Base-by-base conservation (phyloP, 2,888 invertebrate genomes). In the Carabus problematicus region DNA sequence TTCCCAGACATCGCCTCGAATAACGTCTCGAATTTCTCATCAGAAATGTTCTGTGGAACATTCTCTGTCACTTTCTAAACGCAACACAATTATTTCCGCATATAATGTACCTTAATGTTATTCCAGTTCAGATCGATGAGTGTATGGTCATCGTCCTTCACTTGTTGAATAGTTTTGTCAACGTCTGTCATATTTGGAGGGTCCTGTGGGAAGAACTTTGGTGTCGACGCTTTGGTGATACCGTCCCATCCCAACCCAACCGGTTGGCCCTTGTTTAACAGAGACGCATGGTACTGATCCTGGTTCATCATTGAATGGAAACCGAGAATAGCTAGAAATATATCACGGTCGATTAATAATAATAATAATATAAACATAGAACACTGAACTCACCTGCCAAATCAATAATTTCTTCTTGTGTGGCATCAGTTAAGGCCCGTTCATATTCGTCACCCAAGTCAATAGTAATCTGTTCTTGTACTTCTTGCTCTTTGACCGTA, bases 251-350 rank as follows among this genome's bases (percentile, higher is more conserved):
- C 95, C 77, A 95, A 84, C 55, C 95, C 95, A 71, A 94, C 88
- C 0, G 94, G 94, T 79, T 95, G 94, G 29, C 93, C 94, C 84
- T 95, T 95, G 85, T 95, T 96, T 73, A 94, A 84, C 71, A 96
- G 85, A 47, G 98, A 98, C 71, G 97, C 97, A 85, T 98, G 97
- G 84, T 97, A 99, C 85, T 99, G 99, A 81, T 98, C 97, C 85
- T 99, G 99, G 82, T 98, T 99, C 92, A 99, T 94, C 95, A 99
- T 98, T 72, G 98, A 98, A 85, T 99, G 98, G 89, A 99, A 97
- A 79, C 98, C 99, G 80, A 98, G 89, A 83, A 98, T 97, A 82
- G 97, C 98, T 95, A 84, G 1, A 85, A 84, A 71, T 61, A 72
- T 64, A 71, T 59, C 18, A 16, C n/a, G 52, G 54, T 42, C 29